A percentile compares a stretch with the other conserved stretches of the same genome.
These are phyloP conservation scores for Stenodema calcarata DNA, from an alignment of 2,888 invertebrate genomes.

Conservation along the genomic window DNA sequence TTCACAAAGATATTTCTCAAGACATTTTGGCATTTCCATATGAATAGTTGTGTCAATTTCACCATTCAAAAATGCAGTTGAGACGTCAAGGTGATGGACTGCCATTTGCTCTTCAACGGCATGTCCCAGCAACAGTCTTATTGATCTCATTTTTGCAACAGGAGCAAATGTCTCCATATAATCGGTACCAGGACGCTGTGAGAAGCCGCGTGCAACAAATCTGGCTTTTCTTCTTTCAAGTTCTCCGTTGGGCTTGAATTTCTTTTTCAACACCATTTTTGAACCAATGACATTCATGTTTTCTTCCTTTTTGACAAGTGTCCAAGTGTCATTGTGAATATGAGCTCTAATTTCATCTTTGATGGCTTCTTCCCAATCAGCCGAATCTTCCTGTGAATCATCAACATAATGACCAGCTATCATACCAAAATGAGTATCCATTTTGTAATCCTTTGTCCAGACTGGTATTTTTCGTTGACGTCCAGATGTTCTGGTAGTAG, in stretches of 20 bases:
- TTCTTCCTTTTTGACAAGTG: not conserved
- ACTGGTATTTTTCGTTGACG: not conserved
- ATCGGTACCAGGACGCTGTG: constrained; percentile 22
- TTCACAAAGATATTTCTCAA: constrained; percentile 28
- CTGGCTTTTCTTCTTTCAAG: constrained; percentile 16
- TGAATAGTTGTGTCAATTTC: constrained; percentile 32
- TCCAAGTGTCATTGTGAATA: not conserved
- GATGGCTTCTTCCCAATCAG: not conserved
- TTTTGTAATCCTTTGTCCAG: not conserved
- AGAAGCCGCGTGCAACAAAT: constrained; percentile 20
- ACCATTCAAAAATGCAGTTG: constrained; percentile 49
- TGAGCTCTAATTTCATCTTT: constrained; percentile 3
- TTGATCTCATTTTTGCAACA: constrained; percentile 27
- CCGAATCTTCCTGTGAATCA: not conserved
- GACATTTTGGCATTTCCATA: constrained; percentile 37
- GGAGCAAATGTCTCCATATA: constrained; percentile 24
- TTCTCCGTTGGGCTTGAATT: constrained; percentile 19
- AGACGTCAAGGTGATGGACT: constrained; percentile 42
- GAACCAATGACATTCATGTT: not conserved
- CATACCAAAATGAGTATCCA: too few relatives aligned
- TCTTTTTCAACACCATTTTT: constrained; percentile 18
- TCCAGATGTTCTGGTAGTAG: not conserved
- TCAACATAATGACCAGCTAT: not conserved
- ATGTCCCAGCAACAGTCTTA: constrained; percentile 36
- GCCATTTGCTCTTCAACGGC: constrained; percentile 36